phyloP scores from a whole-genome alignment of 1,140 invertebrate species.

The Drosophila erecta region DNA sequence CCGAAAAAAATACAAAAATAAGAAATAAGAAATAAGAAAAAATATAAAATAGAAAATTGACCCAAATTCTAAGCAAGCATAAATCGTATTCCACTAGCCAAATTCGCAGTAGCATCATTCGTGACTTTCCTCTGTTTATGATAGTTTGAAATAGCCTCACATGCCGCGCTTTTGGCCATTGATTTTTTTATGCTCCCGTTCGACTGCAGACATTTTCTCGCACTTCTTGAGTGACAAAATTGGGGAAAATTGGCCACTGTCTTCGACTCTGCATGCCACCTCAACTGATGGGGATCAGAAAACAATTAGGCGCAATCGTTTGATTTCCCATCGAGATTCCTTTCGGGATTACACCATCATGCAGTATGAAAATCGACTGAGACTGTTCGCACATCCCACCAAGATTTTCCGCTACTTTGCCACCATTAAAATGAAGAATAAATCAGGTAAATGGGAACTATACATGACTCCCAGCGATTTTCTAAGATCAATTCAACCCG shows the following conservation, averaged over 20 bases:
- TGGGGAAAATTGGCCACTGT: neutral
- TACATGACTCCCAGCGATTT: conserved; percentile 63
- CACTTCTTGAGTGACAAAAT: neutral
- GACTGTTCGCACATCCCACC: conserved; percentile 23
- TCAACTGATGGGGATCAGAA: neutral
- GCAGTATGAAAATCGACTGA: conserved; percentile 61
- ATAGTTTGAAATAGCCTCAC: neutral
- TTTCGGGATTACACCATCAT: conserved; percentile 48
- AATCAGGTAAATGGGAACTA: conserved; percentile 28
- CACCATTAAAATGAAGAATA: conserved; percentile 42
- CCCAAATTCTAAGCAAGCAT: conserved; percentile 34
- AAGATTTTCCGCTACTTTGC: conserved; percentile 66
- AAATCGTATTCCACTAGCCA: conserved; percentile 24
- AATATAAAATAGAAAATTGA: conserved; percentile 26
- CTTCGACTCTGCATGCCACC: neutral
- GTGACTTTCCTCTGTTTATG: neutral
- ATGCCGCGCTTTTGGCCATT: conserved; percentile 26
- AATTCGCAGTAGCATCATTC: conserved; percentile 45
- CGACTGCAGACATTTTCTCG: neutral
- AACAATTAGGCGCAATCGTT: neutral
- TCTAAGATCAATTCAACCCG: conserved; percentile 46
- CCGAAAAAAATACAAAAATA: neutral
- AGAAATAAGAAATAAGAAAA: neutral
- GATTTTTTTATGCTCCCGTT: conserved; percentile 14
- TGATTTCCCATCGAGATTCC: conserved; percentile 9